Conservation (phyloP, 1,140 invertebrate genomes). For the Melitaea cinxia region DNA sequence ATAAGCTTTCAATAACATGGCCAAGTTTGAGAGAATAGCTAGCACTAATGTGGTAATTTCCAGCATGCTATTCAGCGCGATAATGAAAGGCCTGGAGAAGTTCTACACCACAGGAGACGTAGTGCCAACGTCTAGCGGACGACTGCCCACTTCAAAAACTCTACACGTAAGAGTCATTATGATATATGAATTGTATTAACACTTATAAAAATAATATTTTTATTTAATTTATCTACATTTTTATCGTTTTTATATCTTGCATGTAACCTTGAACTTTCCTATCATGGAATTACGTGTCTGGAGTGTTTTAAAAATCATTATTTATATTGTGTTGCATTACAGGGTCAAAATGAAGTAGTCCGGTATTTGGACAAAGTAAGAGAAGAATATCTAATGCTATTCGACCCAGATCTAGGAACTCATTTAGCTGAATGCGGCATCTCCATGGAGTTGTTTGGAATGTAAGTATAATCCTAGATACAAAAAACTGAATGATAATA, state of each 20-base stretch:
- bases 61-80: conserved; percentile 87
- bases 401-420: conserved; percentile 85
- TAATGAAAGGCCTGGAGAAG: conserved; percentile 88
- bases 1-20: too few relatives aligned
- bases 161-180: conserved; percentile 52
- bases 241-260: too few relatives aligned
- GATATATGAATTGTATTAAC: too few relatives aligned
- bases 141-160: conserved; percentile 62
- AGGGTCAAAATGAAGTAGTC: conserved; percentile 83
- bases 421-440: conserved; percentile 88
- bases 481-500: not conserved
- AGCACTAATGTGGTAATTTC: conserved; percentile 37
- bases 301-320: not conserved
- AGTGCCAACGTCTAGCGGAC: conserved; percentile 72
- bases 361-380: conserved; percentile 87
- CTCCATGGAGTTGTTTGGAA: conserved; percentile 90
- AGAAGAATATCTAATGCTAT: conserved; percentile 85
- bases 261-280: too few relatives aligned
- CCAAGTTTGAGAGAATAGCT: too few relatives aligned
- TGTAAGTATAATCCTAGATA: conserved; percentile 88
- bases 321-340: conserved; percentile 22
- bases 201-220: too few relatives aligned
- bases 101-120: conserved; percentile 86
- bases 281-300: too few relatives aligned
- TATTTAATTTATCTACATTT: too few relatives aligned